phyloP scores from a whole-genome alignment of 2,888 invertebrate genomes.

The Sphinx pinastri region DNA sequence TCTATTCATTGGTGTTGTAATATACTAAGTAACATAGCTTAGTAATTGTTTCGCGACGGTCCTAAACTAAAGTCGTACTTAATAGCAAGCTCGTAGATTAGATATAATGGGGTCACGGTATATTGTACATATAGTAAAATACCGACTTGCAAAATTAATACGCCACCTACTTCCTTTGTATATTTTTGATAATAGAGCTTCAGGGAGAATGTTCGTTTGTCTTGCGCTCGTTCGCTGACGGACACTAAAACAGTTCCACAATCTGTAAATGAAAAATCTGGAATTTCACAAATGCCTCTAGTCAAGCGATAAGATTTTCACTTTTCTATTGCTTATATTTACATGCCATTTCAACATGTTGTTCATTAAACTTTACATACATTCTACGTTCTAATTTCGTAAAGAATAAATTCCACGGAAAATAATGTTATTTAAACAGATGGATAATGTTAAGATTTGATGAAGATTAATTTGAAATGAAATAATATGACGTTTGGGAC shows the following conservation, averaged over 20 bases:
- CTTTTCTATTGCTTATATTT: not conserved
- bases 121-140: constrained; percentile 31
- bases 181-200: constrained; percentile 49
- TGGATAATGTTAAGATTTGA: not conserved
- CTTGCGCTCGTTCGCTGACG: constrained; percentile 50
- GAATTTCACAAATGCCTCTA: constrained; percentile 1
- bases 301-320: not conserved
- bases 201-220: constrained; percentile 53
- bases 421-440: not conserved
- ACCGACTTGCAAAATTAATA: constrained; percentile 43
- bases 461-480: not conserved
- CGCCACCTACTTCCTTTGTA: constrained; percentile 54
- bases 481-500: too few relatives aligned
- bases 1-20: too few relatives aligned
- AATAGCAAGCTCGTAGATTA: constrained; percentile 34
- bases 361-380: not conserved
- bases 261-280: not conserved
- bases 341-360: not conserved
- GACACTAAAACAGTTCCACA: constrained; percentile 42
- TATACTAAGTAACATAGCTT: not conserved
- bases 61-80: constrained; percentile 1
- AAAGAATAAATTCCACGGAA: too few relatives aligned
- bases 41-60: not conserved
- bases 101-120: constrained; percentile 30
- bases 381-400: not conserved